Conservation (phyloP, 2,113 vertebrate species). For the Anas platyrhynchos region DNA sequence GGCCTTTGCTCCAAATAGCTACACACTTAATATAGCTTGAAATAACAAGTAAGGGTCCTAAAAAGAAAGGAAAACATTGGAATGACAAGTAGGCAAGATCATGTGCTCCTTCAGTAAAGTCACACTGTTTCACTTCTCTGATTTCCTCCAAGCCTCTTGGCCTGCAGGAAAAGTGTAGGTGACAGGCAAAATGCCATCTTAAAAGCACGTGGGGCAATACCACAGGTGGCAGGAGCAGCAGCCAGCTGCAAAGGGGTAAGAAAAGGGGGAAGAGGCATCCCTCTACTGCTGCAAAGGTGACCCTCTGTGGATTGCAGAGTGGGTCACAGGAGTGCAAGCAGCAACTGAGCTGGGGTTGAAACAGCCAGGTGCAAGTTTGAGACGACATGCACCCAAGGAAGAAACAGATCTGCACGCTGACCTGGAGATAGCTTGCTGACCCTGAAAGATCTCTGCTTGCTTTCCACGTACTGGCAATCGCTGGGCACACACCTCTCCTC, state of each 20-base stretch:
- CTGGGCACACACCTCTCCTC: not conserved
- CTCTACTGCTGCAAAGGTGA: not conserved
- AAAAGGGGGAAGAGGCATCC: too few species aligned
- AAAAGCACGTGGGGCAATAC: not conserved
- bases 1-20: not conserved
- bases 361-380: not conserved
- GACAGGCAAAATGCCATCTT: not conserved
- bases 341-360: not conserved
- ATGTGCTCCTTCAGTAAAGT: not conserved
- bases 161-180: not conserved
- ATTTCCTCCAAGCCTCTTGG: not conserved
- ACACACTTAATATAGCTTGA: not conserved
- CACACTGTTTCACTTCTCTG: not conserved
- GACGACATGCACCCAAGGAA: not conserved
- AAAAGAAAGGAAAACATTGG: not conserved
- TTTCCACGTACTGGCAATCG: not conserved
- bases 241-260: not conserved
- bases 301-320: not conserved
- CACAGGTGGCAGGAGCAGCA: not conserved
- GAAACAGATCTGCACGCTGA: not conserved
- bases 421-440: not conserved
- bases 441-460: not conserved
- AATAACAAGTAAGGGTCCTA: not conserved
- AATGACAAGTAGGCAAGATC: not conserved
- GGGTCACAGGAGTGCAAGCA: not conserved